A percentile compares a stretch with the other conserved stretches of the same genome.
phyloP scores from a whole-genome alignment of 2,797 vertebrate species.

The Darevskia mixta region DNA sequence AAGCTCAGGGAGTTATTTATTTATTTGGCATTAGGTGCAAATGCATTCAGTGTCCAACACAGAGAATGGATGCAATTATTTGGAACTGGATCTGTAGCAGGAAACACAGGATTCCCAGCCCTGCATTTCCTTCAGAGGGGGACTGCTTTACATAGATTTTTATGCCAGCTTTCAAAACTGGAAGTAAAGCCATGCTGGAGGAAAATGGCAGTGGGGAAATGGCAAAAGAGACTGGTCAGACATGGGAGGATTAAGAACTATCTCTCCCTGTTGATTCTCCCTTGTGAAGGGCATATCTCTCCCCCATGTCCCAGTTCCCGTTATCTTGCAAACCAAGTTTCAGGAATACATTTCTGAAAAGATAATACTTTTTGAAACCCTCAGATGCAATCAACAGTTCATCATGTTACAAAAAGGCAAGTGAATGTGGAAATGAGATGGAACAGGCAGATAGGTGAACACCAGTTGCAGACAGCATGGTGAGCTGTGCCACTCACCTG shows the following conservation, averaged over 20 bases:
- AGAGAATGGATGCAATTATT: neutral
- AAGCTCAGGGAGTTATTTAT: neutral
- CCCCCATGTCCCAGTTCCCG: neutral
- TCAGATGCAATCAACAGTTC: neutral
- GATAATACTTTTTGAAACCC: neutral
- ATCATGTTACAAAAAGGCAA: neutral
- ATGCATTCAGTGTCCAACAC: neutral
- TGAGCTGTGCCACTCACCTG: too few relatives aligned
- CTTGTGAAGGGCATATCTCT: neutral
- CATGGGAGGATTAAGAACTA: neutral
- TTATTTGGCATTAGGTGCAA: neutral
- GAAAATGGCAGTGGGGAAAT: neutral
- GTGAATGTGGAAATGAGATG: too few relatives aligned
- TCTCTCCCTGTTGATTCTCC: neutral
- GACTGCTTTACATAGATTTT: neutral
- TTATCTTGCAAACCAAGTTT: neutral
- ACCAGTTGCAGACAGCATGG: too few relatives aligned
- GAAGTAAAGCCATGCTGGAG: neutral
- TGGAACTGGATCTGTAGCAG: neutral
- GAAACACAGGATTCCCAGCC: neutral
- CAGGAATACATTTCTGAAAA: neutral
- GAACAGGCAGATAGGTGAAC: too few relatives aligned
- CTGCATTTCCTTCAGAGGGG: neutral
- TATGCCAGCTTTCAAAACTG: neutral
- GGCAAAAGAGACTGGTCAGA: neutral